These are phyloP conservation scores for Celastrina argiolus DNA, from an alignment of 2,888 invertebrate genomes.

Conservation along the genomic window DNA sequence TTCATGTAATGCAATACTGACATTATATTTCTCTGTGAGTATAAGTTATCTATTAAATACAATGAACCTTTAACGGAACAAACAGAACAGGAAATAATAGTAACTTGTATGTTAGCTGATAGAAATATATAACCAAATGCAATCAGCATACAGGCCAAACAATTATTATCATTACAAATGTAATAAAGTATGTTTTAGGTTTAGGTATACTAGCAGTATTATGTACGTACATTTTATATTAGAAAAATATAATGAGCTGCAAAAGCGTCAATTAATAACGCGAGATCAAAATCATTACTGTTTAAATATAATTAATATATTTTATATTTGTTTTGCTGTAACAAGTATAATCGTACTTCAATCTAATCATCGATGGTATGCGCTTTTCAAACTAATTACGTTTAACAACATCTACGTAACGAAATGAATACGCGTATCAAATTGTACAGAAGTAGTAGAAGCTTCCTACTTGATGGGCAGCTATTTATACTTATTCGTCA, in stretches of 20 bases:
- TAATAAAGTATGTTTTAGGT: neutral
- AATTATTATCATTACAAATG: neutral
- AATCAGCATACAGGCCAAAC: neutral
- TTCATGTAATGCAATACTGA: neutral
- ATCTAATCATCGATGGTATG: neutral
- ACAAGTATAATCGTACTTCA: neutral
- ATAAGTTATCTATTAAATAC: neutral
- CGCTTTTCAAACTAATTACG: neutral
- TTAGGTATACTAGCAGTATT: neutral
- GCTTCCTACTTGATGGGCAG: neutral
- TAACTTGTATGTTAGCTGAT: neutral
- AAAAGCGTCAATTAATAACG: neutral
- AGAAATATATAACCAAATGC: neutral
- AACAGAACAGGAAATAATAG: neutral
- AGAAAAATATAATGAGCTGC: neutral
- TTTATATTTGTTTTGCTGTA: neutral
- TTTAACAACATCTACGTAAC: neutral
- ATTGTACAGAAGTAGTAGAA: neutral
- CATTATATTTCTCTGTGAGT: neutral
- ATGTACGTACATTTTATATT: neutral
- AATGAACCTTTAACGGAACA: neutral
- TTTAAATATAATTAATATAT: neutral
- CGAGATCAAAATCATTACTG: constrained; percentile 1
- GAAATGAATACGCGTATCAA: neutral
- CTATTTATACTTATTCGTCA: neutral